These are phyloP conservation scores for Laodelphax striatellus DNA, from an alignment of 1,140 invertebrate genomes.

Conservation along the genomic window DNA sequence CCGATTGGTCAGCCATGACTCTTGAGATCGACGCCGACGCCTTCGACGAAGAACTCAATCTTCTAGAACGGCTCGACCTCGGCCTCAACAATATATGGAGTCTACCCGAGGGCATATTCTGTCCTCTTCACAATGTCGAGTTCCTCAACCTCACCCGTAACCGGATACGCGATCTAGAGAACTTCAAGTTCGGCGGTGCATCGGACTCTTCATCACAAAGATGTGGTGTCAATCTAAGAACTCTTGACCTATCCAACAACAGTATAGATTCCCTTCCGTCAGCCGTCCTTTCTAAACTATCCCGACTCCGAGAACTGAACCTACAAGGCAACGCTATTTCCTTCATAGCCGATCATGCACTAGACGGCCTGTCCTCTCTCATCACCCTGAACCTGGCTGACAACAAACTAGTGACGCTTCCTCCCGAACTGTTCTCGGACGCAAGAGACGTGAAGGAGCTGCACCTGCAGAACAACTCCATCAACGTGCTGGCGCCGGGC, in stretches of 20 bases:
- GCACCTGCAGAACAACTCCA: slow-evolving; percentile 74
- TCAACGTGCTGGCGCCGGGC: slow-evolving; percentile 72
- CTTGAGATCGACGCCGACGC: slow-evolving; percentile 62
- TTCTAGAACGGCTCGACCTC: slow-evolving; percentile 68
- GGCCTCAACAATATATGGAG: slow-evolving; percentile 79
- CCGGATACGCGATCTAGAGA: slow-evolving; percentile 60
- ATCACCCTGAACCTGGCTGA: slow-evolving; percentile 65
- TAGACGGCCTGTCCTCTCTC: slow-evolving; percentile 65
- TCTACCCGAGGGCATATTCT: slow-evolving; percentile 71
- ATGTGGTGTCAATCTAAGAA: slow-evolving; percentile 57
- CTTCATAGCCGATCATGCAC: slow-evolving; percentile 65
- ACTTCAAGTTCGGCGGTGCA: slow-evolving; percentile 49
- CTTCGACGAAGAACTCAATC: slow-evolving; percentile 58
- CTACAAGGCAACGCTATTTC: slow-evolving; percentile 57
- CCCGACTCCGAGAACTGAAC: slow-evolving; percentile 48
- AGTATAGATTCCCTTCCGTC: slow-evolving; percentile 66
- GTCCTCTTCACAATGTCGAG: slow-evolving; percentile 61
- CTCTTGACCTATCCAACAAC: slow-evolving; percentile 72
- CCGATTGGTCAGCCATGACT: slow-evolving; percentile 75
- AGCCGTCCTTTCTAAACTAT: slow-evolving; percentile 58
- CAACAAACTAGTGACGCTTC: slow-evolving; percentile 69
- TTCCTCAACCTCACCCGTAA: slow-evolving; percentile 72
- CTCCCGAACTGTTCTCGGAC: slow-evolving; percentile 70
- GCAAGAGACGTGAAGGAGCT: slow-evolving; percentile 69
- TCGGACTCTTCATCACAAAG: slow-evolving; percentile 41